Base-by-base conservation (phyloP, 2,797 vertebrate species). In the Megaceryle alcyon region DNA sequence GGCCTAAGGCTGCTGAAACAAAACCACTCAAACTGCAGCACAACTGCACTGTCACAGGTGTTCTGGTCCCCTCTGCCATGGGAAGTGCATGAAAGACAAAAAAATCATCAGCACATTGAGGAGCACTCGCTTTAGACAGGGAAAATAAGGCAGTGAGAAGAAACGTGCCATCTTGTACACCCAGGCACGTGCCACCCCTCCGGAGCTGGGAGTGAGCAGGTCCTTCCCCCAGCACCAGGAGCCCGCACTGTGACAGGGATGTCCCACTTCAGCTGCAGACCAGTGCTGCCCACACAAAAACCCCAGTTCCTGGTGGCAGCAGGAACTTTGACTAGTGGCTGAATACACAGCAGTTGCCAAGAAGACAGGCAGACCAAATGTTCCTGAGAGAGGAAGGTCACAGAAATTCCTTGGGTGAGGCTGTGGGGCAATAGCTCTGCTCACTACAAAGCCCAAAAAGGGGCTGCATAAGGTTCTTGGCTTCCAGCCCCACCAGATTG, bases 401-500 rank as follows among this genome's bases (percentile, higher is more conserved):
- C 39, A 22, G 43, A 51, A 78, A 76, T 18, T 25, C 4, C 0
- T 41, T 1, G 0, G 2, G 0, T 12, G 4, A 35, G 21, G 37
- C 70, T 61, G 28, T 2, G 0, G 1, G 10, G 59, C 43, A 11
- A 10, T 15, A 37, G 9, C 1, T 0, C 11, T 16, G 8, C 49
- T 13, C 2, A 0, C n/a, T 25, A 18, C 35, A 35, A 22, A 64
- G 25, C 28, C 31, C 63, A 41, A 17, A 35, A 8, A 56, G 17
- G 7, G 5, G 19, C 53, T 75, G 37, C 56, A 26, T 0, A 0
- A 61, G 17, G 9, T 59, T 63, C 43, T 26, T 4, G 8, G 31
- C 60, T 41, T 21, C 37, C 46, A 23, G 15, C 12, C 53, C 22
- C 14, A 0, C 5, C 1, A 0, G 1, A 1, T 6, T 19, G 8